Conservation (phyloP, 2,113 vertebrate genomes). For the Oceanodroma tethys region DNA sequence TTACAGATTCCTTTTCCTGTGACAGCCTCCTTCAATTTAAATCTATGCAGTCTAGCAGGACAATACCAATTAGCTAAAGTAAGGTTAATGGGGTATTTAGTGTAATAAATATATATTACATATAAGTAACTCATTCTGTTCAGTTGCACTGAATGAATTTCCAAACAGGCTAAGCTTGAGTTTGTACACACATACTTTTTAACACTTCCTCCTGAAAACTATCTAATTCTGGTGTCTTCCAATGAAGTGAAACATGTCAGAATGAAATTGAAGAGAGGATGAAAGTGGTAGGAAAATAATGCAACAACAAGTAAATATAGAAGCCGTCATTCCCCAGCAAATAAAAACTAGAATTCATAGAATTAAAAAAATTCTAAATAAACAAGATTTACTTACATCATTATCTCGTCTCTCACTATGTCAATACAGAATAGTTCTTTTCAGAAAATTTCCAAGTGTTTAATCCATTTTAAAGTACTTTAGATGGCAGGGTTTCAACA, state of each 20-base stretch:
- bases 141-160: background rate
- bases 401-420: background rate
- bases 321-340: background rate
- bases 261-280: background rate
- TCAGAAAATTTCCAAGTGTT: background rate
- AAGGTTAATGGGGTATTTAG: background rate
- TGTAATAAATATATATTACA: background rate
- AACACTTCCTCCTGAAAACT: background rate
- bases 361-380: background rate
- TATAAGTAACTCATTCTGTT: background rate
- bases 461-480: background rate
- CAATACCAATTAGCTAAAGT: background rate
- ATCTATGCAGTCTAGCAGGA: background rate
- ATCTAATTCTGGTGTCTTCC: background rate
- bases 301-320: background rate
- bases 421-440: background rate
- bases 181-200: background rate
- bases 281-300: background rate
- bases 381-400: background rate
- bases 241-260: background rate
- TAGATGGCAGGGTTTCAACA: background rate
- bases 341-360: background rate
- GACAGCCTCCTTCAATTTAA: background rate
- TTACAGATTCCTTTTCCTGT: background rate
- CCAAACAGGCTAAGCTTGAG: background rate